phyloP scores from a whole-genome alignment of 2,113 vertebrate species.

The Clarias batrachus region DNA sequence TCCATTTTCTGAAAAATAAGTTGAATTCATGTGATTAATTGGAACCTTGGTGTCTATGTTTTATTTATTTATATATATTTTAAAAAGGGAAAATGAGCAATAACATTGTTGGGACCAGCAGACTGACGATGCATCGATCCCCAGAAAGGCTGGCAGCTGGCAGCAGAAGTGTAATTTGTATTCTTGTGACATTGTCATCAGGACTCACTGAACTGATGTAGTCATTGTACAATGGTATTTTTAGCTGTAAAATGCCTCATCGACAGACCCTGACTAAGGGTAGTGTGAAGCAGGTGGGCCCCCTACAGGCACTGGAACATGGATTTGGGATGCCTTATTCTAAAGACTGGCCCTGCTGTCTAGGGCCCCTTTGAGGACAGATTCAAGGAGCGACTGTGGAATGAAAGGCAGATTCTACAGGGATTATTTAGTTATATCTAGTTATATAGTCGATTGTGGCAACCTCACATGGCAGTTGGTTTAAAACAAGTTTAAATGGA shows the following conservation, averaged over 20 bases:
- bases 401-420: background rate
- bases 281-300: background rate
- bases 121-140: background rate
- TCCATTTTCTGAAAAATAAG: background rate
- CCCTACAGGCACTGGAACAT: background rate
- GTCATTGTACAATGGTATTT: background rate
- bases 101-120: background rate
- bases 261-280: background rate
- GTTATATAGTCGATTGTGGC: background rate
- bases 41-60: background rate
- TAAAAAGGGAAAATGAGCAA: background rate
- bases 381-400: background rate
- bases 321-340: background rate
- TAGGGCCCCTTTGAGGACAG: background rate
- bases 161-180: conserved; percentile 3
- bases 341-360: background rate
- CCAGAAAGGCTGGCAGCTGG: background rate
- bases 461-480: background rate
- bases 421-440: background rate
- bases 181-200: background rate
- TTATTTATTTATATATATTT: background rate
- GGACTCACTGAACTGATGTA: background rate
- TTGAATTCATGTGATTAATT: background rate
- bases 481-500: background rate
- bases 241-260: background rate